A percentile compares a stretch with the other conserved stretches of the same genome.
Evolutionary conservation across 2,797 vertebrate species (phyloP).

Genomic region (Urophycis tenuis): DNA sequence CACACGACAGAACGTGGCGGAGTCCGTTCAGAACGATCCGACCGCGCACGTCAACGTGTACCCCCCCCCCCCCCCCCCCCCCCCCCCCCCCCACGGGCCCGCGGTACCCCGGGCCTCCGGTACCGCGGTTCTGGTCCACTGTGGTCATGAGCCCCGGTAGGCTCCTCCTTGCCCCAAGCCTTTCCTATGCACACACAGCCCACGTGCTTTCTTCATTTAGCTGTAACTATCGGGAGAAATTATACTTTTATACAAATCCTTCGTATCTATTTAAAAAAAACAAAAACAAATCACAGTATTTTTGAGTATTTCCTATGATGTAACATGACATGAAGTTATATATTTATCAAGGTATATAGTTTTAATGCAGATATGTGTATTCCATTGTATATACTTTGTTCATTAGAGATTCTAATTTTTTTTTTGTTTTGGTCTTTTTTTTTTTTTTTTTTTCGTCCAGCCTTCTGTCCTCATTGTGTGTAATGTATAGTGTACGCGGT

Average conservation of each 20-base stretch:
- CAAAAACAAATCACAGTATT: slow-evolving; percentile 82
- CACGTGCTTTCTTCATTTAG: slow-evolving; percentile 23
- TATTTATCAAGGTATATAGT: slow-evolving; percentile 80
- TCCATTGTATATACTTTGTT: slow-evolving; percentile 69
- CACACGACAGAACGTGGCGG: slow-evolving; percentile 10
- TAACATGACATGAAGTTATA: slow-evolving; percentile 75
- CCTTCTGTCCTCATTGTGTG: slow-evolving; percentile 39
- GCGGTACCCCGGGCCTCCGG: too few species aligned
- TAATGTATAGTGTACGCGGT: slow-evolving; percentile 50
- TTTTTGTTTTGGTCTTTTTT: slow-evolving; percentile 15
- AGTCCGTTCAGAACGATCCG: background rate
- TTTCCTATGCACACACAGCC: slow-evolving; percentile 7
- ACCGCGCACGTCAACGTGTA: slow-evolving; percentile 15
- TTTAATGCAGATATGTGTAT: slow-evolving; percentile 74
- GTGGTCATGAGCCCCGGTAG: background rate
- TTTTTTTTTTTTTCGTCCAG: slow-evolving; percentile 31
- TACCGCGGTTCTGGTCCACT: too few species aligned
- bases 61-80: too few species aligned
- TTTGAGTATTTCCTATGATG: slow-evolving; percentile 74
- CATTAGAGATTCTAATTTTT: slow-evolving; percentile 54
- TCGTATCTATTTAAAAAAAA: slow-evolving; percentile 81
- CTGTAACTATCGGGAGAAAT: slow-evolving; percentile 62
- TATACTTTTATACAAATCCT: slow-evolving; percentile 83
- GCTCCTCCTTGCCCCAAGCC: background rate
- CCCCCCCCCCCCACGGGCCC: too few species aligned